Conservation (phyloP, 2,113 vertebrate species). For the Pelmatolapia mariae region DNA sequence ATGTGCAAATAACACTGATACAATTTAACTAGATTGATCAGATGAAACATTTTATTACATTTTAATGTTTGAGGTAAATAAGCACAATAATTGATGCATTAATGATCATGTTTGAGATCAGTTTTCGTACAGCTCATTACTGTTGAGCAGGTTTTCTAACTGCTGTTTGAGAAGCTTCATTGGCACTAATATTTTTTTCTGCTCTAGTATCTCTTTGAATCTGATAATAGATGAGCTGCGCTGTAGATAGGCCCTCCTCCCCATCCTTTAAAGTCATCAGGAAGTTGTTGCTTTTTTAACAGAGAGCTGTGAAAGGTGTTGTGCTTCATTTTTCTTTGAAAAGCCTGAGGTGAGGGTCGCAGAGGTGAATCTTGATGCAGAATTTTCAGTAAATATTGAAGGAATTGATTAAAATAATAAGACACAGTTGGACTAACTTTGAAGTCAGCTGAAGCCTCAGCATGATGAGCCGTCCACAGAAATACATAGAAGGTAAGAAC, state of each 20-base stretch:
- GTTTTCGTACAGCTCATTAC: background rate
- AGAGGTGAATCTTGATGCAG: no score
- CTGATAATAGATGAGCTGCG: background rate
- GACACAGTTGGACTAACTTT: no score
- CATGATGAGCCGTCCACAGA: no score
- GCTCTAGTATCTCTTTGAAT: background rate
- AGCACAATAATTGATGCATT: background rate
- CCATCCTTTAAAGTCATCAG: background rate
- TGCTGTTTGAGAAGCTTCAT: background rate
- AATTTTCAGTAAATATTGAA: no score
- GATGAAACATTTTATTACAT: background rate
- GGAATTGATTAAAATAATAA: no score
- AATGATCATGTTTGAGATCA: background rate
- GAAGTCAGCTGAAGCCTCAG: no score
- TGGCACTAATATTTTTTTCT: background rate
- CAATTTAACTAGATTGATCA: background rate
- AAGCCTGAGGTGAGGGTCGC: no score
- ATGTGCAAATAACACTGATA: background rate
- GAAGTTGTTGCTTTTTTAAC: no score
- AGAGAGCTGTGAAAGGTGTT: no score
- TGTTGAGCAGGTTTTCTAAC: background rate
- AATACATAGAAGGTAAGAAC: no score
- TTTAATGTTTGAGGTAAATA: background rate
- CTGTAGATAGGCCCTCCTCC: background rate
- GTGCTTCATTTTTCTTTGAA: no score